These are phyloP conservation scores for Barnardius zonarius DNA, from an alignment of 2,113 vertebrate genomes.

Conservation along the genomic window DNA sequence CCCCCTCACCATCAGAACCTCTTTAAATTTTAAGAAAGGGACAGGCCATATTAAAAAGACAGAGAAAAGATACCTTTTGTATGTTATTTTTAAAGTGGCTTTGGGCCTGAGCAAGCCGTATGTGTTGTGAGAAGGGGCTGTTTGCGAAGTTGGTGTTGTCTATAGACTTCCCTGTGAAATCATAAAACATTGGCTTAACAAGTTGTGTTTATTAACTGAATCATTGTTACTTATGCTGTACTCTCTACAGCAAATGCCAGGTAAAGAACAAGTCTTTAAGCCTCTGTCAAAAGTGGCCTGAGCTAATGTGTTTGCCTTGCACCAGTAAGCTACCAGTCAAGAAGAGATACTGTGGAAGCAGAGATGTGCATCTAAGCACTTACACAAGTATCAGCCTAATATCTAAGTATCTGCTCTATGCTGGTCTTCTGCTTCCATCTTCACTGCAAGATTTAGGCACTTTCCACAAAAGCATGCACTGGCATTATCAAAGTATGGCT, in stretches of 20 bases:
- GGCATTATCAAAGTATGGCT: background rate
- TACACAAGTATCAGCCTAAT: background rate
- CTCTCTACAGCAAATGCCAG: background rate
- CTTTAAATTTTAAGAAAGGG: background rate
- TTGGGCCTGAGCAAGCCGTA: background rate
- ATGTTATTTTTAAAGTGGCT: background rate
- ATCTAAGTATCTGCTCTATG: background rate
- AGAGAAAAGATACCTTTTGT: background rate
- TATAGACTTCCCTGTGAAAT: background rate
- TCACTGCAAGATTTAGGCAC: background rate
- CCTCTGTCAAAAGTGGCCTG: background rate
- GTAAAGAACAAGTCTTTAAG: background rate
- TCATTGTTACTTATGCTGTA: background rate
- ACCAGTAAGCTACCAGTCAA: background rate
- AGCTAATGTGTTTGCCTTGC: background rate
- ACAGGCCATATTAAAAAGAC: background rate
- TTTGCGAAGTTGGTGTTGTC: background rate
- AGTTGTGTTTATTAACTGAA: background rate
- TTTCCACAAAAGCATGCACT: background rate
- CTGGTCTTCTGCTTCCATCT: background rate
- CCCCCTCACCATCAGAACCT: background rate
- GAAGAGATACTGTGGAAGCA: background rate
- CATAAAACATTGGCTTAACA: background rate
- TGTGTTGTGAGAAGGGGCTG: fast-evolving
- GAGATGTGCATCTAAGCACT: background rate